These are phyloP conservation scores for Myxocyprinus asiaticus DNA, from an alignment of 2,113 vertebrate genomes.

Conservation along the genomic window DNA sequence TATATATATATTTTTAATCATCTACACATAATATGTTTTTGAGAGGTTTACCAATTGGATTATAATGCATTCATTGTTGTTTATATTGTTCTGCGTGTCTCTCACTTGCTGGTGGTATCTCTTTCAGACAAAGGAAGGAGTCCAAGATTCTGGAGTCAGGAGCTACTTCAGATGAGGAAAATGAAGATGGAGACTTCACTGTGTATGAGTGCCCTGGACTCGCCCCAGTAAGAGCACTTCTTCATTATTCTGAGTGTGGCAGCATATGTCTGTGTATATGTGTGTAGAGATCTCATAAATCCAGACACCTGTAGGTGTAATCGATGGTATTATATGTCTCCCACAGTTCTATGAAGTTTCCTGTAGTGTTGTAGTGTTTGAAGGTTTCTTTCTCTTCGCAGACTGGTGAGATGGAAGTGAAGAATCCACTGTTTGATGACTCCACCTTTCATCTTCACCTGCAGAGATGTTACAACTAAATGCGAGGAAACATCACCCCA, in stretches of 20 bases:
- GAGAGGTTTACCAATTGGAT: too few relatives aligned
- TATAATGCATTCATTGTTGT: too few relatives aligned
- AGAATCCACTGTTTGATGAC: constrained; percentile 91
- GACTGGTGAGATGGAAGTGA: constrained; percentile 97
- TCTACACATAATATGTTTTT: too few relatives aligned
- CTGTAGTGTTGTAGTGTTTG: background rate
- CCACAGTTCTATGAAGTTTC: constrained; percentile 13
- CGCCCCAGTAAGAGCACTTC: constrained; percentile 81
- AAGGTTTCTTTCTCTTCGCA: constrained; percentile 56
- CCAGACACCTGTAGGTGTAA: constrained; percentile 4
- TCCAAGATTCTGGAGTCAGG: constrained; percentile 79
- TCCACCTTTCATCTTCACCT: constrained; percentile 79
- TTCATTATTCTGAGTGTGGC: background rate
- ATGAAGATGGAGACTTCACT: constrained; percentile 93
- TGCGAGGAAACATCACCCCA: background rate
- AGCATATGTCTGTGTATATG: constrained; percentile 6
- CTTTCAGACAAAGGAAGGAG: constrained; percentile 83
- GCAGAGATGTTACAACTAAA: constrained; percentile 72
- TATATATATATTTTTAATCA: too few relatives aligned
- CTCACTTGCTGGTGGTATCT: background rate
- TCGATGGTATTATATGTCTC: constrained; percentile 21
- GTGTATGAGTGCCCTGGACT: constrained; percentile 96
- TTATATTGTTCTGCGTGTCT: background rate
- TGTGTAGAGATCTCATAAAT: background rate
- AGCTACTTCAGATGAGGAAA: constrained; percentile 89